A percentile compares a stretch with the other conserved stretches of the same genome.
These are phyloP conservation scores for Antheraea yamamai DNA, from an alignment of 2,888 invertebrate genomes.

Conservation along the genomic window DNA sequence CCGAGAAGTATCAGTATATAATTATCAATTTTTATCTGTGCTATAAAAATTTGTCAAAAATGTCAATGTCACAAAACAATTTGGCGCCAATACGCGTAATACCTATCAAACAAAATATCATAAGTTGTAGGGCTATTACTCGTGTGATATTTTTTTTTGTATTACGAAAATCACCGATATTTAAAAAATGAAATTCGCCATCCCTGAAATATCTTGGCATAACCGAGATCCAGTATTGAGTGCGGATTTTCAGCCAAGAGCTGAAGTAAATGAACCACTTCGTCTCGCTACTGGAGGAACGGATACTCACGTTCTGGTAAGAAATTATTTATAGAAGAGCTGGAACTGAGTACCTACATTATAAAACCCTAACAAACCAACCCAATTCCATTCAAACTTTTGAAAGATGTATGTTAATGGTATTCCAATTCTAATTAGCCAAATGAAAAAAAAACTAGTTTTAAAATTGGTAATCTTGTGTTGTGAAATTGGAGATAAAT, in stretches of 20 bases:
- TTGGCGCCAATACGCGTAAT: conserved; percentile 33
- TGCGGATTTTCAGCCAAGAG: conserved; percentile 89
- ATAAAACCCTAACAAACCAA: too few relatives aligned
- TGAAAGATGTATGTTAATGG: too few relatives aligned
- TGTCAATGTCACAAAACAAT: conserved; percentile 13
- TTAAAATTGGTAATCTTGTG: too few relatives aligned
- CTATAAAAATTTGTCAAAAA: background rate
- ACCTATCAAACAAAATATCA: background rate
- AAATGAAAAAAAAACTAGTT: too few relatives aligned
- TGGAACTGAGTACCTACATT: too few relatives aligned
- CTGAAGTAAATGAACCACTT: conserved; percentile 80
- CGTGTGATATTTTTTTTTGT: background rate
- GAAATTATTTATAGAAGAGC: conserved; percentile 31
- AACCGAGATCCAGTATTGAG: conserved; percentile 96
- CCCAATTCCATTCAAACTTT: too few relatives aligned
- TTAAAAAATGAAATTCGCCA: conserved; percentile 92
- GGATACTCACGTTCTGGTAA: conserved; percentile 94
- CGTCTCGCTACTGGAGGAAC: conserved; percentile 95
- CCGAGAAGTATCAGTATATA: too few relatives aligned
- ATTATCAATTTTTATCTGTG: too few relatives aligned
- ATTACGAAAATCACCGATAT: background rate
- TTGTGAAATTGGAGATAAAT: too few relatives aligned
- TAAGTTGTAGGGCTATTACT: background rate
- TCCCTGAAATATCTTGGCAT: conserved; percentile 99
- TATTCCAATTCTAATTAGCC: too few relatives aligned